These are phyloP conservation scores for Chunga burmeisteri DNA, from an alignment of 2,113 vertebrate species.

Conservation along the genomic window DNA sequence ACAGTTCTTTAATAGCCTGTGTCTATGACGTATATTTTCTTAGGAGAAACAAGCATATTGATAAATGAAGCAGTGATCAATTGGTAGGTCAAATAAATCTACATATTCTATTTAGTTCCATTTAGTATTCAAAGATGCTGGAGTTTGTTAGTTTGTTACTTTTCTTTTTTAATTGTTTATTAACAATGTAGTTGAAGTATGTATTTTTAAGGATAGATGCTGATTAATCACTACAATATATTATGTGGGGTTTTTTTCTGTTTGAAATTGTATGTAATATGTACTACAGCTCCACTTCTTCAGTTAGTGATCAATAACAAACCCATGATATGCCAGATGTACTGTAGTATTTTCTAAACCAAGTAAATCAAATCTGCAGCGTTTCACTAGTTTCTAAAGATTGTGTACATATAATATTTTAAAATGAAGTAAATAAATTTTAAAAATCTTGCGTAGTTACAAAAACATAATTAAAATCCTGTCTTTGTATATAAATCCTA, in stretches of 20 bases:
- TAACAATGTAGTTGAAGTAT: background rate
- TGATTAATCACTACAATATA: background rate
- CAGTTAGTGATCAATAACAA: background rate
- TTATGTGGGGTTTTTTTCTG: background rate
- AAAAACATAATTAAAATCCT: background rate
- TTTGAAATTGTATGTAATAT: background rate
- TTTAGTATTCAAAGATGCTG: background rate
- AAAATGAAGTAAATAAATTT: background rate
- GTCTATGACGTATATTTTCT: background rate
- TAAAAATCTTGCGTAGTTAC: background rate
- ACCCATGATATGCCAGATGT: background rate
- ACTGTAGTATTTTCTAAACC: background rate
- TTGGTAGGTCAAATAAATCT: background rate
- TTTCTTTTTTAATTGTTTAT: background rate
- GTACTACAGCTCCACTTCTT: background rate
- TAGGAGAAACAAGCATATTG: background rate
- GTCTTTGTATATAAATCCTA: background rate
- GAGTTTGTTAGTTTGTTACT: background rate
- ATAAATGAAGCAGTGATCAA: background rate
- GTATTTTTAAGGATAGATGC: background rate
- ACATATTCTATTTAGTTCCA: background rate
- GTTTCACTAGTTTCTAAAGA: background rate
- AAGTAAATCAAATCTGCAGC: background rate
- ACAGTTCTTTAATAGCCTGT: background rate
- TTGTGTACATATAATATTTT: background rate